phyloP scores from a whole-genome alignment of 2,113 vertebrate genomes.

The Nyctereutes procyonoides region DNA sequence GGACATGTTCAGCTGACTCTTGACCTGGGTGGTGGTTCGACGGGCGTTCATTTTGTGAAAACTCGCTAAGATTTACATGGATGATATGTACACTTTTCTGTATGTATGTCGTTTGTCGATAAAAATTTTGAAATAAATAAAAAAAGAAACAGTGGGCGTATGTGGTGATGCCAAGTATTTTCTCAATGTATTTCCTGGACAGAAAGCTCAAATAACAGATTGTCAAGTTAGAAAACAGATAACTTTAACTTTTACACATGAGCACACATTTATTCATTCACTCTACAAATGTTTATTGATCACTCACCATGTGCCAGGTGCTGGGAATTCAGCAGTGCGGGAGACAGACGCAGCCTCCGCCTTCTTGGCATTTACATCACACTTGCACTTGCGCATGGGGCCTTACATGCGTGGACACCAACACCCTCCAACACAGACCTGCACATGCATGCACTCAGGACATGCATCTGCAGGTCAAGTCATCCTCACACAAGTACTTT shows the following conservation, averaged over 20 bases:
- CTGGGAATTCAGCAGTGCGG: not conserved
- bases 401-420: rapidly evolving
- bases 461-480: rapidly evolving
- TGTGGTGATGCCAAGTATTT: not conserved
- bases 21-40: rapidly evolving
- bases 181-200: conserved; percentile 58
- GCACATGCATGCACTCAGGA: rapidly evolving
- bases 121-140: conserved; percentile 19
- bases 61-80: rapidly evolving
- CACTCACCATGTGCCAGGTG: not conserved
- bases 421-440: rapidly evolving
- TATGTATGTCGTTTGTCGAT: not conserved
- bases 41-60: not conserved
- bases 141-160: not conserved
- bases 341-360: not conserved
- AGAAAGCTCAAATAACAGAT: conserved; percentile 63
- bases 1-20: rapidly evolving
- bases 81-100: not conserved
- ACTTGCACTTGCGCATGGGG: rapidly evolving
- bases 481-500: rapidly evolving
- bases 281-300: conserved; percentile 67
- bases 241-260: conserved; percentile 46
- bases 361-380: rapidly evolving
- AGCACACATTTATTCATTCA: conserved; percentile 40
- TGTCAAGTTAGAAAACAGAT: conserved; percentile 68